These are phyloP conservation scores for Cerastis rubricosa DNA, from an alignment of 2,888 invertebrate genomes.

Conservation along the genomic window DNA sequence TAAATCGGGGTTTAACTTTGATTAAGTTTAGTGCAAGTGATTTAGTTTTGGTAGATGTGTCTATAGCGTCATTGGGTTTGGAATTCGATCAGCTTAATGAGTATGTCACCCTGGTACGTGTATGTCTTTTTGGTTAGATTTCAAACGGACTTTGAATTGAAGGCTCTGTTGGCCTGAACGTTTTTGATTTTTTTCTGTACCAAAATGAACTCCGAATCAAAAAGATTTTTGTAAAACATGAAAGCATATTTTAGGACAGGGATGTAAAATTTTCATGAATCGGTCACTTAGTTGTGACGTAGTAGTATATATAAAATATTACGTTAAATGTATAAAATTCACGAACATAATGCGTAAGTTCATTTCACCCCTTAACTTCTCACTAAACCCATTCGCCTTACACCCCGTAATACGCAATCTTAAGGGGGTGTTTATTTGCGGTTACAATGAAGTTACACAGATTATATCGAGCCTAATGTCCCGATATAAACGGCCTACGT, in stretches of 20 bases:
- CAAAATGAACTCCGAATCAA: not conserved
- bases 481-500: conserved; percentile 50
- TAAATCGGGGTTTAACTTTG: conserved; percentile 44
- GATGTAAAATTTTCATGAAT: not conserved
- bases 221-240: not conserved
- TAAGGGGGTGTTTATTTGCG: conserved; percentile 58
- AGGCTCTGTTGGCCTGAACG: not conserved
- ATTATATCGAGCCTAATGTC: conserved; percentile 60
- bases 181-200: not conserved
- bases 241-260: not conserved
- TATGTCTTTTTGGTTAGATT: not conserved
- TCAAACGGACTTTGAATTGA: not conserved
- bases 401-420: conserved; percentile 29
- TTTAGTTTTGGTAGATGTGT: conserved; percentile 22
- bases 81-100: not conserved
- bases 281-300: too few species aligned
- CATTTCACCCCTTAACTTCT: conserved; percentile 6
- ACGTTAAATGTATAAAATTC: not conserved
- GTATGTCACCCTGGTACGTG: not conserved
- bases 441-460: conserved; percentile 58
- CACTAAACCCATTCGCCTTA: conserved; percentile 12
- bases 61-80: not conserved
- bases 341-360: not conserved
- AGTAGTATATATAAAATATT: not conserved
- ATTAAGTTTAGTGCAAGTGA: conserved; percentile 35